Percentiles rank a stretch among this genome's conserved stretches.
Conservation (phyloP, 2,888 invertebrate genomes). For the Gymnosoma rotundatum region DNA sequence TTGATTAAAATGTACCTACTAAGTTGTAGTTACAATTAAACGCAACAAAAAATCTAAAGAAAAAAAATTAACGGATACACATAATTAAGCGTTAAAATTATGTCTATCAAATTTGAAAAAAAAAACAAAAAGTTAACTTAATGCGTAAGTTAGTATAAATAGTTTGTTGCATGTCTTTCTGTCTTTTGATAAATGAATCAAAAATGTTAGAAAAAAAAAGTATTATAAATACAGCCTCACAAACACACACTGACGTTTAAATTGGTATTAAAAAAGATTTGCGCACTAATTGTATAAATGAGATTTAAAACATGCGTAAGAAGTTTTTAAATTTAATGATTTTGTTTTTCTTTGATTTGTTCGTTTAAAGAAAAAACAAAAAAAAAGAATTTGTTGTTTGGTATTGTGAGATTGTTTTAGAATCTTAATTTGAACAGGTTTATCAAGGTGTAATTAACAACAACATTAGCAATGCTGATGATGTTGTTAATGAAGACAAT, state of each 20-base stretch:
- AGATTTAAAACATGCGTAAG: slow-evolving; percentile 53
- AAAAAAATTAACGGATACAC: slow-evolving; percentile 70
- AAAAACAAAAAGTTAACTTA: slow-evolving; percentile 39
- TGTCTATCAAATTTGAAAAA: slow-evolving; percentile 61
- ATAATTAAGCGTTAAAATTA: slow-evolving; percentile 70
- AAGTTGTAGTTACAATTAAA: slow-evolving; percentile 36
- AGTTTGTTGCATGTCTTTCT: slow-evolving; percentile 20
- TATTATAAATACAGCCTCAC: not conserved
- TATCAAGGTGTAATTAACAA: slow-evolving; percentile 64
- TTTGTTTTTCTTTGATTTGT: slow-evolving; percentile 20
- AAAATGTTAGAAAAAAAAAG: slow-evolving; percentile 57
- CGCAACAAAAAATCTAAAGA: slow-evolving; percentile 7
- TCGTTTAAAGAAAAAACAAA: slow-evolving; percentile 44
- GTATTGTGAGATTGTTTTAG: slow-evolving; percentile 41
- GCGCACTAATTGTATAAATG: too few species aligned
- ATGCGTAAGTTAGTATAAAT: slow-evolving; percentile 45
- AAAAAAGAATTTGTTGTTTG: slow-evolving; percentile 26
- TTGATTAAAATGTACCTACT: slow-evolving; percentile 53
- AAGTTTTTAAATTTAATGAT: slow-evolving; percentile 33
- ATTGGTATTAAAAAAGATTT: slow-evolving; percentile 14
- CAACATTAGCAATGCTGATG: slow-evolving; percentile 46
- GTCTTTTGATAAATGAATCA: slow-evolving; percentile 57
- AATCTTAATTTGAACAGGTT: slow-evolving; percentile 64
- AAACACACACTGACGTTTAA: slow-evolving; percentile 6
- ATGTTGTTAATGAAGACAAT: slow-evolving; percentile 40